Percentiles rank a stretch among this genome's conserved stretches.
Evolutionary conservation across 2,888 invertebrate genomes (phyloP).

Genomic region (Branchipolynoe longqiensis): DNA sequence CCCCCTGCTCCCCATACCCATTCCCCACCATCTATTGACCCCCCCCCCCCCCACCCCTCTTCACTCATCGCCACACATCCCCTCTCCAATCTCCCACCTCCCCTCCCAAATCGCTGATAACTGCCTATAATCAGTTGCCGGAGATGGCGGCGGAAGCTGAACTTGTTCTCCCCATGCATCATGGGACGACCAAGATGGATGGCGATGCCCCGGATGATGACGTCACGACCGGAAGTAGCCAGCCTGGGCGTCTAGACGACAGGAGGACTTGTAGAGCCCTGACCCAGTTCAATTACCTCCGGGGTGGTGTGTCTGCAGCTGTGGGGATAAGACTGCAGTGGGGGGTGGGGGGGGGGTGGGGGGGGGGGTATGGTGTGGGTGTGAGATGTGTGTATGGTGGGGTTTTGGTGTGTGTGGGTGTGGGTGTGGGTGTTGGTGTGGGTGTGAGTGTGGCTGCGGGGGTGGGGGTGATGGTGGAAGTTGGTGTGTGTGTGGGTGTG

Average conservation of each 20-base stretch:
- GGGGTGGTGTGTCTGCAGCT: too few relatives aligned
- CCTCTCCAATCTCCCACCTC: neutral
- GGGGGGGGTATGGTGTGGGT: neutral
- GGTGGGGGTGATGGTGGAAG: too few relatives aligned
- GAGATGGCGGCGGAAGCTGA: conserved; percentile 1
- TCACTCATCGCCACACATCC: neutral
- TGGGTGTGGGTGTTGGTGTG: too few relatives aligned
- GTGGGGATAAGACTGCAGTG: too few relatives aligned
- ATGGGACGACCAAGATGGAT: conserved; percentile 8
- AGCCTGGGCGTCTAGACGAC: conserved; percentile 22
- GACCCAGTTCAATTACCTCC: conserved; percentile 41
- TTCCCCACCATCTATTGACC: too few relatives aligned
- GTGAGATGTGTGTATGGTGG: too few relatives aligned
- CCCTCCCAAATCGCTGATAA: neutral
- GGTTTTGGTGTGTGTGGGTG: too few relatives aligned
- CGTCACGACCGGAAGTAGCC: conserved; percentile 32
- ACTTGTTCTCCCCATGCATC: conserved; percentile 10
- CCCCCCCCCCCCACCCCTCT: too few relatives aligned
- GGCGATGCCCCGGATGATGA: conserved; percentile 38
- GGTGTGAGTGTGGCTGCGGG: too few relatives aligned
- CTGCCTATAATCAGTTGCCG: conserved; percentile 29
- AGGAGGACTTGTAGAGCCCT: conserved; percentile 15
- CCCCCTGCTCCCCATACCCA: too few relatives aligned
- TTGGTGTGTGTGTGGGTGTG: too few relatives aligned
- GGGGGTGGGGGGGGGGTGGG: neutral